These are phyloP conservation scores for Eidolon dupreanum DNA, from an alignment of 2,797 vertebrate species.

Conservation along the genomic window DNA sequence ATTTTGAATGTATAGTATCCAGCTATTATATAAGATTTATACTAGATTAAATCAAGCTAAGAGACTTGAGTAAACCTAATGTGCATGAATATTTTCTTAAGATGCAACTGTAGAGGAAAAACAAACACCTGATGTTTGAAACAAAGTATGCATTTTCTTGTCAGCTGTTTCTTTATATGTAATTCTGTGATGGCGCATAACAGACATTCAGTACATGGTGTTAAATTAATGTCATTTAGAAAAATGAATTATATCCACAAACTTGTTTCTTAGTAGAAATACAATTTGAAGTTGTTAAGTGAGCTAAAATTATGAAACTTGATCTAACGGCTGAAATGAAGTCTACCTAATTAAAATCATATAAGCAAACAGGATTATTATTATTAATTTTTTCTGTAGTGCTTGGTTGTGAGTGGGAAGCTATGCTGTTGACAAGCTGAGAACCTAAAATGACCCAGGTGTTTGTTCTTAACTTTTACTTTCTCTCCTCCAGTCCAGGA, in stretches of 20 bases:
- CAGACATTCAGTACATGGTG: neutral
- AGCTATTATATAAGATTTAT: neutral
- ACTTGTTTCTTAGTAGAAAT: neutral
- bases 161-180: neutral
- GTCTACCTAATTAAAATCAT: neutral
- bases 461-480: neutral
- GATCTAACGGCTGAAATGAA: constrained; percentile 31
- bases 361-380: neutral
- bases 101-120: neutral
- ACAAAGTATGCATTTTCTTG: neutral
- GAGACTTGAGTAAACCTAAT: neutral
- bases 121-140: neutral
- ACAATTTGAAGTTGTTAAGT: neutral
- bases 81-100: neutral
- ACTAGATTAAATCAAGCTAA: neutral
- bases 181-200: neutral
- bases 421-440: neutral
- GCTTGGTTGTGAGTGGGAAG: neutral
- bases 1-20: neutral
- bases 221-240: constrained; percentile 46
- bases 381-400: neutral
- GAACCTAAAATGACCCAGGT: neutral
- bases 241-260: constrained; percentile 23
- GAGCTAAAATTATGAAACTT: constrained; percentile 16
- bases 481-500: neutral